These are phyloP conservation scores for Apogon talboti DNA, from an alignment of 2,797 vertebrate genomes.

Conservation along the genomic window DNA sequence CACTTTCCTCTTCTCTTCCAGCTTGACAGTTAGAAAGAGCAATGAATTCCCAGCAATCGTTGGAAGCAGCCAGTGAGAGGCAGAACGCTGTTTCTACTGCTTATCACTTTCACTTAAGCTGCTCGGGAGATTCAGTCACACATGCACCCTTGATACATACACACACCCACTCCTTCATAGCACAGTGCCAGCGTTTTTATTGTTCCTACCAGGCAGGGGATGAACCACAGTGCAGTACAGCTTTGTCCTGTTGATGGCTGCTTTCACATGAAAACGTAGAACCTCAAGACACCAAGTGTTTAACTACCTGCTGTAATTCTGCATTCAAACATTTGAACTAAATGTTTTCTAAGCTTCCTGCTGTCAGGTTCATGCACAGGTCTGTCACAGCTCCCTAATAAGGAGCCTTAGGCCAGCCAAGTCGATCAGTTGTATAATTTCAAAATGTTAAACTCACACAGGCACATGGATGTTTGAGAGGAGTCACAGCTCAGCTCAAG, in stretches of 20 bases:
- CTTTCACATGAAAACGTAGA: conserved; percentile 41
- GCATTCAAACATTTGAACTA: conserved; percentile 60
- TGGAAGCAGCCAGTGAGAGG: conserved; percentile 65
- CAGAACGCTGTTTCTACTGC: conserved; percentile 63
- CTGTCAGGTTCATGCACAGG: conserved; percentile 59
- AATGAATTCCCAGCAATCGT: conserved; percentile 70
- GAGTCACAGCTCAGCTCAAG: too few species aligned
- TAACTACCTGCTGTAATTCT: conserved; percentile 30
- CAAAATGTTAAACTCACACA: conserved; percentile 62
- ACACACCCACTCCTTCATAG: conserved; percentile 43
- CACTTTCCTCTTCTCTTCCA: conserved; percentile 67
- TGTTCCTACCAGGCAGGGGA: conserved; percentile 54
- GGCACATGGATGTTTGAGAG: too few species aligned
- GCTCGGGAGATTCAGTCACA: conserved; percentile 67
- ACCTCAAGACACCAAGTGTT: conserved; percentile 38
- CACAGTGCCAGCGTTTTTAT: conserved; percentile 56
- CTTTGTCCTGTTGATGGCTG: conserved; percentile 52
- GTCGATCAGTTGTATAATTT: conserved; percentile 76
- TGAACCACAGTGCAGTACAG: conserved; percentile 54
- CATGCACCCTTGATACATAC: conserved; percentile 51
- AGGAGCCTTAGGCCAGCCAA: conserved; percentile 66
- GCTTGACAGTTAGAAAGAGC: conserved; percentile 75
- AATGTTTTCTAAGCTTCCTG: conserved; percentile 55
- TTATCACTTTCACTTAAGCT: conserved; percentile 81
- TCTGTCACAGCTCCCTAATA: conserved; percentile 67